These are phyloP conservation scores for Mongoloraphidia duomilia DNA, from an alignment of 2,888 invertebrate species.

Conservation along the genomic window DNA sequence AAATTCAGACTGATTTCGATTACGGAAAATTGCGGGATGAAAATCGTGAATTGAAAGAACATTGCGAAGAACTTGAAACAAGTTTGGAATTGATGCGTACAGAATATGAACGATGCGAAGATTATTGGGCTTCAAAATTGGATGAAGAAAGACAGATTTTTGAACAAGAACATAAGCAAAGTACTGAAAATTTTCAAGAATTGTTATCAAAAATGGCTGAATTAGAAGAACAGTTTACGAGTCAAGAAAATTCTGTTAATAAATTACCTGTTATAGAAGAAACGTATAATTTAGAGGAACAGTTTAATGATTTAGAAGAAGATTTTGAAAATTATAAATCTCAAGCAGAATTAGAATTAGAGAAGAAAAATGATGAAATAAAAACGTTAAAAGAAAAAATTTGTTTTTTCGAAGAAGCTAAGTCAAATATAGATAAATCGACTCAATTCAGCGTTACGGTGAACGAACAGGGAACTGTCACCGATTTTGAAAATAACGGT, in stretches of 20 bases:
- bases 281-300: conserved; percentile 52
- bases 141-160: conserved; percentile 62
- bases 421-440: too few relatives aligned
- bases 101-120: conserved; percentile 75
- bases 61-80: conserved; percentile 52
- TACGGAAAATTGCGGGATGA: conserved; percentile 15
- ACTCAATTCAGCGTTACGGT: too few relatives aligned
- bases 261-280: conserved; percentile 67
- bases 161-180: conserved; percentile 60
- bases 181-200: conserved; percentile 61
- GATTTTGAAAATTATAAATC: conserved; percentile 46
- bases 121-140: conserved; percentile 70
- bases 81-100: conserved; percentile 58
- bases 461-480: too few relatives aligned
- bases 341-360: conserved; percentile 35
- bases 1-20: conserved; percentile 18
- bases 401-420: too few relatives aligned
- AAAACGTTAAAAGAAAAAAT: conserved; percentile 34
- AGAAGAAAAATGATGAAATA: conserved; percentile 41
- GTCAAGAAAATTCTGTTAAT: conserved; percentile 30
- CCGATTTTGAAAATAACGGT: too few relatives aligned
- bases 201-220: conserved; percentile 61
- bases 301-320: conserved; percentile 54
- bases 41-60: conserved; percentile 29
- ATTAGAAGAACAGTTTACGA: conserved; percentile 60